These are phyloP conservation scores for Tokudaia tokunoshimensis DNA, from an alignment of 2,797 vertebrate species.

Conservation along the genomic window DNA sequence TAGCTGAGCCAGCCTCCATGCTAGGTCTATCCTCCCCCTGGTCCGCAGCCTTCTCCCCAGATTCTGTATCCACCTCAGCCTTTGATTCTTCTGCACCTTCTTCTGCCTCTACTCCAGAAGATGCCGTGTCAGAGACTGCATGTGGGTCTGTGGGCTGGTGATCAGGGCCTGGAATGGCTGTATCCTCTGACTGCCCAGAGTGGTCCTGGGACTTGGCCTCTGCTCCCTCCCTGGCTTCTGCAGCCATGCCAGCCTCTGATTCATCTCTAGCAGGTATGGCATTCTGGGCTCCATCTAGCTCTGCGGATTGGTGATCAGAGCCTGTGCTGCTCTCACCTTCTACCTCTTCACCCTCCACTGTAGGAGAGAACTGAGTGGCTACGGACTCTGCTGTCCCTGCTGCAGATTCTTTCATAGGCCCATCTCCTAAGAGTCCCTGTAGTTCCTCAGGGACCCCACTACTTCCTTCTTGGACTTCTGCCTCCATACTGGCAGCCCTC, in stretches of 20 bases:
- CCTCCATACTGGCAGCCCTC: not conserved
- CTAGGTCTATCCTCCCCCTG: not conserved
- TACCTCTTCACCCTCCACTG: not conserved
- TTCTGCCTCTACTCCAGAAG: not conserved
- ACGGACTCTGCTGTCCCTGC: not conserved
- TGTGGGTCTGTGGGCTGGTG: not conserved
- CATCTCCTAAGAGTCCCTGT: not conserved
- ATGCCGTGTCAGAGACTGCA: rapidly evolving
- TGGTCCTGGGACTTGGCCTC: constrained; percentile 23
- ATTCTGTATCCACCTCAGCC: not conserved
- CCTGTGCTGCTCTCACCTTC: not conserved
- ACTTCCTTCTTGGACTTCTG: not conserved
- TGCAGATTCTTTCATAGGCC: not conserved
- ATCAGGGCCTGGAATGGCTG: not conserved
- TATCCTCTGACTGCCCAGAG: not conserved
- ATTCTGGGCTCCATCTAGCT: not conserved
- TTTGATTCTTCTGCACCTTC: not conserved
- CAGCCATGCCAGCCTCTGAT: not conserved
- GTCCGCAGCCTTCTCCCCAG: not conserved
- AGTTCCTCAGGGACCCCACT: not conserved
- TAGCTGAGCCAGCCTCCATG: not conserved
- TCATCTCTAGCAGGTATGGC: not conserved
- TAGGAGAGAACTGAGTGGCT: not conserved
- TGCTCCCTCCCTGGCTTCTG: not conserved
- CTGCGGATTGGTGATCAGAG: not conserved